Base-by-base conservation (phyloP, 2,888 invertebrate species). In the Eulithis prunata region DNA sequence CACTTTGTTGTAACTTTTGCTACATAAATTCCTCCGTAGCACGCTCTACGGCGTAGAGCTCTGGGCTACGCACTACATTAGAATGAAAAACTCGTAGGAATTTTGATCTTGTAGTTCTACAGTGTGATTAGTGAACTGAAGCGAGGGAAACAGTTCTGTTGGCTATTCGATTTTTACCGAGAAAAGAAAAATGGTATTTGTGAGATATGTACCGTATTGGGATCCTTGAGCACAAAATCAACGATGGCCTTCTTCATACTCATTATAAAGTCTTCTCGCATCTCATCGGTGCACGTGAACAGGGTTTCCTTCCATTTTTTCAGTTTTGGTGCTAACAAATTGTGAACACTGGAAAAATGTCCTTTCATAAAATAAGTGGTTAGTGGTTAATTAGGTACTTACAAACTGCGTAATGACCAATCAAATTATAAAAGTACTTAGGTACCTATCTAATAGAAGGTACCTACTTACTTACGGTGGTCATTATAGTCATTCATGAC, bases 231-330 rank as follows among this genome's bases (percentile, higher is more conserved):
- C 0, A 98, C 97, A 84, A 98, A 99, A 89, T 98, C 98, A 0
- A 99, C 97, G 59, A 97, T 96, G 0, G 98, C 96, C 83, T 98
- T 98, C 83, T 98, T 98, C 81, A 98, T 97, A 69, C 97, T 96
- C 84, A 97, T 94, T 82, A 97, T 94, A 82, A 97, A 99, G 78
- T 98, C 97, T 69, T 97, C 96, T 74, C 96, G 95, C 85, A 97
- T 96, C 84, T 98, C 98, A 64, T 95, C 94, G 0, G 97, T 94
- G 60, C 96, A 94, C 43, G 94, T 85, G 2, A 93, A 87, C 14
- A 96, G 79, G 0, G 94, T 94, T 0, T 91, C 88, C 56, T 93
- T 93, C 94, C 95, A 96, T 80, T 94, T 94, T 76, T 94, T 95
- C 65, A 96, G 86, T 68, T 94, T 94, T 0, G 86, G 78, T 0